Percentiles rank a stretch among this genome's conserved stretches.
Conservation (phyloP, 2,113 vertebrate species). For the Melanocharis versteri region DNA sequence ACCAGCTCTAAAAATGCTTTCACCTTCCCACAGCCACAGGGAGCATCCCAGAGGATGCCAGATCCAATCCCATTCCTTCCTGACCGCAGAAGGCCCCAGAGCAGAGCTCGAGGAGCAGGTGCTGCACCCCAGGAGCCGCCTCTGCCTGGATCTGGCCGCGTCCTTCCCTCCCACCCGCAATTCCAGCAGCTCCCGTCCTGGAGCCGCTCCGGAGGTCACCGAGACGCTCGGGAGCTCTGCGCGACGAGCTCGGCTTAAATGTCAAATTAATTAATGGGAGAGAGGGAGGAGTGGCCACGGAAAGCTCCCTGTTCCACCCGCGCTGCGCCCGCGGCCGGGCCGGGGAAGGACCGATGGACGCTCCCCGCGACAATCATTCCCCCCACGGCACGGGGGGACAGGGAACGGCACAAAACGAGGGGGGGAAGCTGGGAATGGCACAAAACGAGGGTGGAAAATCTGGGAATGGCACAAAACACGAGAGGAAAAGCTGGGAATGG, state of each 20-base stretch:
- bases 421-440: not conserved
- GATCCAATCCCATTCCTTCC: not conserved
- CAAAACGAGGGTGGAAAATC: not conserved
- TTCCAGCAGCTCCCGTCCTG: not conserved
- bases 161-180: not conserved
- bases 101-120: fast-evolving
- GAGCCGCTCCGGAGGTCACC: not conserved
- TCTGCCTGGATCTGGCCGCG: not conserved
- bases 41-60: fast-evolving
- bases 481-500: not conserved
- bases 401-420: not conserved
- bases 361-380: fast-evolving
- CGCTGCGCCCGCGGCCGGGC: not conserved
- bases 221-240: not conserved
- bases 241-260: not conserved
- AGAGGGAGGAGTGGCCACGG: not conserved
- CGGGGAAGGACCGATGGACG: fast-evolving
- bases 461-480: not conserved
- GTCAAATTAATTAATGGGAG: not conserved
- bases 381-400: fast-evolving
- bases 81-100: fast-evolving
- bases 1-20: not conserved
- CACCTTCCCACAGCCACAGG: not conserved
- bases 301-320: not conserved
- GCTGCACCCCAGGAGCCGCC: not conserved